Percentiles rank a stretch among this genome's conserved stretches.
These are phyloP conservation scores for Seriola aureovittata DNA, from an alignment of 2,113 vertebrate genomes.

Conservation along the genomic window DNA sequence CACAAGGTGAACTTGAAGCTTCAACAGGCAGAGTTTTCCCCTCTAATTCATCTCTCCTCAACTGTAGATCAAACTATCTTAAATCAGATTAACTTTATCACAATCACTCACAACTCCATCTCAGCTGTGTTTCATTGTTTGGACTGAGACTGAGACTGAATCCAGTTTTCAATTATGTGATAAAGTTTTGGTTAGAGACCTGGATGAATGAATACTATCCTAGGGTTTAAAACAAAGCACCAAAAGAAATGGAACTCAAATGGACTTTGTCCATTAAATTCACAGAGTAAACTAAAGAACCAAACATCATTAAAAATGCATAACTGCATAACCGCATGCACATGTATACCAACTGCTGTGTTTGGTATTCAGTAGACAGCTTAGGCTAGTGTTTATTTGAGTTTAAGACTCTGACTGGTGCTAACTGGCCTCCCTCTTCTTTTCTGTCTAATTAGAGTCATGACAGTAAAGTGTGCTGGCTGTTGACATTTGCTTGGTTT, in stretches of 20 bases:
- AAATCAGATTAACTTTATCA: neutral
- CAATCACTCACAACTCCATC: neutral
- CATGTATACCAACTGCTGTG: conserved; percentile 3
- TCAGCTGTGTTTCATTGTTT: neutral
- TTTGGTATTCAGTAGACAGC: conserved; percentile 21
- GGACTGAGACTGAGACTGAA: neutral
- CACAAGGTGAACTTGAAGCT: neutral
- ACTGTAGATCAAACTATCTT: neutral
- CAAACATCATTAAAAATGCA: conserved; percentile 6
- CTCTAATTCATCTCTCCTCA: neutral
- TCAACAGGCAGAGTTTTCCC: neutral
- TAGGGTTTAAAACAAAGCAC: neutral
- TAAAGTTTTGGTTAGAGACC: neutral
- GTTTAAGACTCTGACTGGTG: conserved; percentile 46
- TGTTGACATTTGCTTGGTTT: conserved; percentile 75
- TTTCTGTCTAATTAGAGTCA: conserved; percentile 63
- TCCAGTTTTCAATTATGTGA: conserved; percentile 19
- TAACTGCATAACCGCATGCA: neutral
- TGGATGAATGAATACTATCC: conserved; percentile 5
- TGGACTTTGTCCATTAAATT: neutral
- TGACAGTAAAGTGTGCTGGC: conserved; percentile 48
- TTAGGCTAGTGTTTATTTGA: conserved; percentile 5
- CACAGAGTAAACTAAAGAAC: neutral
- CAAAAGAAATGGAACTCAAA: neutral
- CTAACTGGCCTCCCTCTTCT: conserved; percentile 36